Percentiles rank a stretch among this genome's conserved stretches.
phyloP scores from a whole-genome alignment of 2,797 vertebrate species.

The Myotis pilosus region DNA sequence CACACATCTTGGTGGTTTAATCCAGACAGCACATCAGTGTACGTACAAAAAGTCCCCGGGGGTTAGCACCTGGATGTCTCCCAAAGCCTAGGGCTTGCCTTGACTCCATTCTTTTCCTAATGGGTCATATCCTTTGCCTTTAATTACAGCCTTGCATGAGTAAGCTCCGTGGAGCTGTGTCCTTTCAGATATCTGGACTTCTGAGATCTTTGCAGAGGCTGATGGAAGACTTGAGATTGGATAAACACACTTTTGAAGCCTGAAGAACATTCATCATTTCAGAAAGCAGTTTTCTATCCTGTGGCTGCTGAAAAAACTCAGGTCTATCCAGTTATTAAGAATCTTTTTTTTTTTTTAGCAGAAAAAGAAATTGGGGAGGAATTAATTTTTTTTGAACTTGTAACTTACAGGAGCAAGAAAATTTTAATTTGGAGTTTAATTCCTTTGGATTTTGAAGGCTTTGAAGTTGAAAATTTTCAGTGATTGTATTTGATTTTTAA shows the following conservation, averaged over 20 bases:
- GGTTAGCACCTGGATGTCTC: background rate
- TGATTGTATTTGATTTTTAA: background rate
- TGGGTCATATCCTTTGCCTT: background rate
- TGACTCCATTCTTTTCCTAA: background rate
- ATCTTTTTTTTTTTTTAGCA: background rate
- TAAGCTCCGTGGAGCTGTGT: background rate
- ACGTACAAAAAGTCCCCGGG: rapidly evolving
- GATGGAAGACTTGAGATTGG: background rate
- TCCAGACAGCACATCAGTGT: background rate
- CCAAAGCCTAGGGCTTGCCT: too few species aligned
- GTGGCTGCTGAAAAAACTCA: background rate
- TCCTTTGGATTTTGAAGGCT: conserved; percentile 5
- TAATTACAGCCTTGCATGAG: background rate
- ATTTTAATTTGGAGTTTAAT: background rate
- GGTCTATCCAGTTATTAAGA: background rate
- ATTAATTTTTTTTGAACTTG: background rate
- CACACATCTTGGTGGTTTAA: background rate
- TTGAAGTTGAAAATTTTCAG: background rate
- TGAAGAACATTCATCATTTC: background rate
- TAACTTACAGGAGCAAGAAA: background rate
- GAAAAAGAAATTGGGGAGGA: background rate
- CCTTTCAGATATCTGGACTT: background rate
- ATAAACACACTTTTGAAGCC: background rate
- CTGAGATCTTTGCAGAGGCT: background rate
- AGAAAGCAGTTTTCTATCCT: background rate